These are phyloP conservation scores for Dolomedes plantarius DNA, from an alignment of 2,888 invertebrate genomes.

Conservation along the genomic window DNA sequence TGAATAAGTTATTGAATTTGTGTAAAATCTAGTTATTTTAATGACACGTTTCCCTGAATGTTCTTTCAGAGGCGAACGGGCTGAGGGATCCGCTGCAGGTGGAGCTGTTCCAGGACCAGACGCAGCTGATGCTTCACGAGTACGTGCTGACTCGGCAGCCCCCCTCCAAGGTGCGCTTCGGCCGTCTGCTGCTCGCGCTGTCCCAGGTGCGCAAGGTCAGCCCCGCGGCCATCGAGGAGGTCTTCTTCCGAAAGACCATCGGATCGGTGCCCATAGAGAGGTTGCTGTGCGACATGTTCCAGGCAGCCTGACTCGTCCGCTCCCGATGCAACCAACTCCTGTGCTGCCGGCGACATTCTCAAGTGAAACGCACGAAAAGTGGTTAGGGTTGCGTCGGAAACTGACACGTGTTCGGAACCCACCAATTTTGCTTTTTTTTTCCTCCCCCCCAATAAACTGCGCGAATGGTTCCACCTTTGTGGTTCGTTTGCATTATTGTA, in stretches of 20 bases:
- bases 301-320: constrained; percentile 74
- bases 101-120: constrained; percentile 86
- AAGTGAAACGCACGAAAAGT: too few relatives aligned
- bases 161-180: constrained; percentile 80
- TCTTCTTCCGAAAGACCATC: constrained; percentile 87
- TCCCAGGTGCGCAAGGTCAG: constrained; percentile 81
- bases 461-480: too few relatives aligned
- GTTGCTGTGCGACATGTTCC: constrained; percentile 83
- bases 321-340: too few relatives aligned
- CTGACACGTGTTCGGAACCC: too few relatives aligned
- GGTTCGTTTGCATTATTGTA: too few relatives aligned
- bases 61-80: constrained; percentile 81
- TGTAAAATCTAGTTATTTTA: too few relatives aligned
- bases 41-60: too few relatives aligned
- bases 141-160: constrained; percentile 75
- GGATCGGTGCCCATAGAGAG: constrained; percentile 85
- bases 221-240: constrained; percentile 81
- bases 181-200: constrained; percentile 84
- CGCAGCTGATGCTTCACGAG: constrained; percentile 85
- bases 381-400: too few relatives aligned
- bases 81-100: constrained; percentile 81
- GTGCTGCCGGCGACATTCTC: too few relatives aligned
- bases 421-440: too few relatives aligned
- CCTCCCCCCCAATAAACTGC: too few relatives aligned
- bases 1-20: too few relatives aligned